phyloP scores from a whole-genome alignment of 1,140 invertebrate species.

The Helicoverpa zea region DNA sequence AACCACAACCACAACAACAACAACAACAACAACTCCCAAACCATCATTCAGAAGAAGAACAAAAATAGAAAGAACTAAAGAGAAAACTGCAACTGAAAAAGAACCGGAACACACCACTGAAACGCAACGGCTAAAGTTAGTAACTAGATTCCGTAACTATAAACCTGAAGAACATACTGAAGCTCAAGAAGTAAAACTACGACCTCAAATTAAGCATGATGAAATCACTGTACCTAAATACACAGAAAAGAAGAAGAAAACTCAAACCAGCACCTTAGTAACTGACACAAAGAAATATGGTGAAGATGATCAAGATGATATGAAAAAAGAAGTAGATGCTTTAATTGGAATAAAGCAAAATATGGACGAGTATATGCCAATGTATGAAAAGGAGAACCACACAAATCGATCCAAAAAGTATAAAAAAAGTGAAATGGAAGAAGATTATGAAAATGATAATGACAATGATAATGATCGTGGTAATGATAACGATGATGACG shows the following conservation, averaged over 20 bases:
- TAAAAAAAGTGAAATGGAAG: conserved; percentile 51
- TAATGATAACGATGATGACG: conserved; percentile 39
- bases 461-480: not conserved
- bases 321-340: conserved; percentile 75
- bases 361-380: conserved; percentile 77
- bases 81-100: conserved; percentile 55
- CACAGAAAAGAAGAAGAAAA: conserved; percentile 79
- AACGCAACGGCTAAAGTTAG: conserved; percentile 62
- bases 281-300: conserved; percentile 80
- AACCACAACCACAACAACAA: conserved; percentile 56
- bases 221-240: conserved; percentile 66
- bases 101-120: conserved; percentile 49
- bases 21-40: conserved; percentile 54
- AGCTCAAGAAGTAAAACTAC: conserved; percentile 22
- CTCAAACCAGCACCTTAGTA: conserved; percentile 75
- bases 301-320: conserved; percentile 68
- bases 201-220: conserved; percentile 45
- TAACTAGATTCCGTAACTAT: conserved; percentile 69
- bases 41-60: conserved; percentile 57
- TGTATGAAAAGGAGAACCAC: conserved; percentile 72
- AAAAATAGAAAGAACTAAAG: conserved; percentile 55
- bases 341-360: conserved; percentile 76
- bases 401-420: conserved; percentile 40
- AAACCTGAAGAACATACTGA: conserved; percentile 47
- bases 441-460: conserved; percentile 51